Evolutionary conservation across 30 jellyfish, hydroid and myxozoan species (phyloP), one percentile per base, ranked within the genome.

Genomic region (Haliclystus octoradiatus): DNA sequence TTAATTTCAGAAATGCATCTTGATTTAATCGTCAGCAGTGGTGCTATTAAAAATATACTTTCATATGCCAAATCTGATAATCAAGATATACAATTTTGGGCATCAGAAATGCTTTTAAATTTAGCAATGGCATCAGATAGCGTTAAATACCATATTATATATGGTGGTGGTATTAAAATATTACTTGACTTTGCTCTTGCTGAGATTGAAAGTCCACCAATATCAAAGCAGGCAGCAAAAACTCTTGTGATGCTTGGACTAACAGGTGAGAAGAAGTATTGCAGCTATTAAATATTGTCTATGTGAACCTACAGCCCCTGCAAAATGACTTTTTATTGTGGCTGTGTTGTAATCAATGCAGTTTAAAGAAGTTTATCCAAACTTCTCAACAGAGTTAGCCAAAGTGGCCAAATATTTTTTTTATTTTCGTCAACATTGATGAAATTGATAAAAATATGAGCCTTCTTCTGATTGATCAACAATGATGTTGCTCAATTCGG

Each of bases 71-170:
- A 46, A 68, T 50, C 92, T 22, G 85, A 78, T 0, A 80, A 66
- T 50, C 68, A 75, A 1, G 85, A 73, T 7, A 68, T 86, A 33
- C 94, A 86, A 72, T 78, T 78, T 57, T 86, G 96, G 96, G 91
- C 96, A 52, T 79, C 96, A 24, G 79, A 93, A 26, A 50, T 78
- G 85, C 86, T 86, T 14, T 62, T 86, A 26, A 79, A 79, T 70
- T 82, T 85, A 30, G 66, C 96, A 2, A 77, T 85, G 95, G 33
- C 84, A 15, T 85, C 96, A 1, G 96, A 85, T 15, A 90, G 78
- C 12, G 88, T 84, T 3, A 67, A 84, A 32, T 82, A 73, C 1
- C 67, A 88, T 26, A 73, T 85, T 33, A 78, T 85, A n/a, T 79
- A 65, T 66, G 87, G 69, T 71, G 96, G 96, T 57, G 93, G 96